Evolutionary conservation across 2,113 vertebrate species (phyloP).

Genomic region (Trematocara marginatum): DNA sequence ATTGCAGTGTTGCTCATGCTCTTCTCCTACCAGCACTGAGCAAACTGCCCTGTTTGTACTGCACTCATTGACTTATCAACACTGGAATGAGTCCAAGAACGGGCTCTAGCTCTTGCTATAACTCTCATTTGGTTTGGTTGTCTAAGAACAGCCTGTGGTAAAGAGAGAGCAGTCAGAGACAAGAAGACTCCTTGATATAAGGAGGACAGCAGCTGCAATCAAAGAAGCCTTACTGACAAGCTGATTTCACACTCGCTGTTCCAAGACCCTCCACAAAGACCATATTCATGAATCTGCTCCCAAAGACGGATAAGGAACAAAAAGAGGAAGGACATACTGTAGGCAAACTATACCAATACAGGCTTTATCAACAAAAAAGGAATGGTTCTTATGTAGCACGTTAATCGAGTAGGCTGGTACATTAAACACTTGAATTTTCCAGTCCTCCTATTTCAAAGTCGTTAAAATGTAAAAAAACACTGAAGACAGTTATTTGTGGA

Average conservation of each 20-base stretch:
- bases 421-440: neutral
- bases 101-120: neutral
- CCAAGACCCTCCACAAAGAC: slow-evolving; percentile 25
- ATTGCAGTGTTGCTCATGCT: neutral
- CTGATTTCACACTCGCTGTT: neutral
- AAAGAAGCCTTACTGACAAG: neutral
- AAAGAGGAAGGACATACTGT: neutral
- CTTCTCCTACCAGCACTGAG: neutral
- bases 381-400: neutral
- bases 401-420: neutral
- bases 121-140: neutral
- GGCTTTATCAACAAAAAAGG: neutral
- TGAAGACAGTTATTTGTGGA: neutral
- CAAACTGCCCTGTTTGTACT: neutral
- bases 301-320: neutral
- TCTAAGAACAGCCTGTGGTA: neutral
- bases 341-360: neutral
- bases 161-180: neutral
- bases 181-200: neutral
- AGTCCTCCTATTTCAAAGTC: neutral
- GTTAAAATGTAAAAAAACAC: neutral
- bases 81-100: neutral
- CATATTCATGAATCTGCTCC: slow-evolving; percentile 2
- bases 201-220: slow-evolving; percentile 17
- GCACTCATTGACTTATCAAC: neutral